A percentile compares a stretch with the other conserved stretches of the same genome.
Evolutionary conservation across 2,113 vertebrate species (phyloP).

Genomic region (Oreochromis spilurus): DNA sequence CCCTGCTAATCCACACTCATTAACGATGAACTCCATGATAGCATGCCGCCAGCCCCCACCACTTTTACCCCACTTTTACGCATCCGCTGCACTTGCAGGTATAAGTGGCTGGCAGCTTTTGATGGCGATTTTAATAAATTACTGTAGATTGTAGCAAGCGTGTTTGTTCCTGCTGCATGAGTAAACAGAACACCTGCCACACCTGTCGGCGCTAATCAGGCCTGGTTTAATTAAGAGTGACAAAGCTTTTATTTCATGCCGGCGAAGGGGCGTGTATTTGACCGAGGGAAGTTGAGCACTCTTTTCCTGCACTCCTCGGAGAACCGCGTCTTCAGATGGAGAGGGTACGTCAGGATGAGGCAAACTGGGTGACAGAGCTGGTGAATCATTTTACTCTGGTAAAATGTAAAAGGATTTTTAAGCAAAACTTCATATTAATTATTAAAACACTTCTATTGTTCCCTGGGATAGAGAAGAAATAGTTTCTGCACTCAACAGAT

Average conservation of each 20-base stretch:
- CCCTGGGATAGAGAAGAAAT: neutral
- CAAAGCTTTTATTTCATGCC: slow-evolving; percentile 25
- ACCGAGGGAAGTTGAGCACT: neutral
- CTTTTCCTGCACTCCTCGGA: neutral
- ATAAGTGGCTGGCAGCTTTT: slow-evolving; percentile 65
- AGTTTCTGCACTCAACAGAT: slow-evolving; percentile 1
- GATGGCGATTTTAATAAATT: slow-evolving; percentile 66
- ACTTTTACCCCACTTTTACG: slow-evolving; percentile 46
- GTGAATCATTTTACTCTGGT: slow-evolving; percentile 13
- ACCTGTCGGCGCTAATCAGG: slow-evolving; percentile 30
- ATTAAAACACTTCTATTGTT: slow-evolving; percentile 44
- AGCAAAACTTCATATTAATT: slow-evolving; percentile 49
- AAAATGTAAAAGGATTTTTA: slow-evolving; percentile 40
- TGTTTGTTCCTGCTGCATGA: slow-evolving; percentile 11
- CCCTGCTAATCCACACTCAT: slow-evolving; percentile 78
- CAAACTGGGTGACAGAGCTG: slow-evolving; percentile 8
- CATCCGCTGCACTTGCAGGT: neutral
- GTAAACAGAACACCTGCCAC: slow-evolving; percentile 38
- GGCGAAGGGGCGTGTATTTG: neutral
- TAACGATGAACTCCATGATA: slow-evolving; percentile 78
- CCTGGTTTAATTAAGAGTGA: slow-evolving; percentile 25
- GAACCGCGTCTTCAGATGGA: neutral
- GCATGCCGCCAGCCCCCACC: slow-evolving; percentile 33
- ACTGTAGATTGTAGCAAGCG: slow-evolving; percentile 25
- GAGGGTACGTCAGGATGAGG: slow-evolving; percentile 1